Evolutionary conservation across 2,888 invertebrate genomes (phyloP).

Genomic region (Apantesis nais): DNA sequence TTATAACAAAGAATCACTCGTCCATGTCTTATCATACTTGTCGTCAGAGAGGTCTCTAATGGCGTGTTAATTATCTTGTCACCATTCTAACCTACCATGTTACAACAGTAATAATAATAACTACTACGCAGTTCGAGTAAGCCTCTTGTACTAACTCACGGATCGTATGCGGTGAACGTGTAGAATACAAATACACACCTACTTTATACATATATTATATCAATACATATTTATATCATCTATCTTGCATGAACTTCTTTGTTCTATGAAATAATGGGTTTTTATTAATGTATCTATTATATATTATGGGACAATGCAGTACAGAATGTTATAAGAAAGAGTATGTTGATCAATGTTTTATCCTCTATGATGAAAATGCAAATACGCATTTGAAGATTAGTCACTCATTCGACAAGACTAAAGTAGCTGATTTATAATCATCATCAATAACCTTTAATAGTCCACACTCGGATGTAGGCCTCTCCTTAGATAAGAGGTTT

Average conservation of each 20-base stretch:
- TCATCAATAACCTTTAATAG: too few relatives aligned
- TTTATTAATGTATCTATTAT: background rate
- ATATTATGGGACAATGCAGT: background rate
- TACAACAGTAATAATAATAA: background rate
- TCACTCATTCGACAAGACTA: background rate
- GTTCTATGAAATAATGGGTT: background rate
- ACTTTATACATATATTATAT: background rate
- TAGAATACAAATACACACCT: background rate
- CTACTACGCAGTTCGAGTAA: constrained; percentile 3
- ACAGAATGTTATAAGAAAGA: background rate
- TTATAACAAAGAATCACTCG: background rate
- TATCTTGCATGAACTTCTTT: background rate
- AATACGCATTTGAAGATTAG: too few relatives aligned
- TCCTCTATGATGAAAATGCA: background rate
- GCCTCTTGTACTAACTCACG: background rate
- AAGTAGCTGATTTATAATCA: background rate
- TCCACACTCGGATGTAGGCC: too few relatives aligned
- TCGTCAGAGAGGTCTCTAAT: background rate
- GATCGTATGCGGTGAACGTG: background rate
- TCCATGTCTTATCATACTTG: too few relatives aligned
- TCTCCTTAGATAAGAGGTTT: too few relatives aligned
- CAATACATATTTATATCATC: background rate
- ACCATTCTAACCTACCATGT: background rate
- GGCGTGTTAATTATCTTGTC: background rate
- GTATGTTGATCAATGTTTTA: background rate